Percentiles rank a stretch among this genome's conserved stretches.
Evolutionary conservation across 2,797 vertebrate species (phyloP).

Genomic region (Pseudotriccus pelzelni): DNA sequence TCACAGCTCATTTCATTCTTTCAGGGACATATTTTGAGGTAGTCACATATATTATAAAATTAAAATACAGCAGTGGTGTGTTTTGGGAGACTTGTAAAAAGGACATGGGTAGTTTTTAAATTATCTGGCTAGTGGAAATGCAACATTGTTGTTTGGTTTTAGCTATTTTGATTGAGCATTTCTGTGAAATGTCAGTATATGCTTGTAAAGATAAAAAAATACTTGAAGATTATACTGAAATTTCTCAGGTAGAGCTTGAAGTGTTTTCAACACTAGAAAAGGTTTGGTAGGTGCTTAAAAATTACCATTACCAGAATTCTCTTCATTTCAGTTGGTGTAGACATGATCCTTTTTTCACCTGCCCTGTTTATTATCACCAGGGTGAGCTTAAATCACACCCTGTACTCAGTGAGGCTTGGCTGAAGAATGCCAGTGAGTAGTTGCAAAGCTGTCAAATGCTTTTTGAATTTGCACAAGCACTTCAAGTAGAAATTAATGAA

Average conservation of each 20-base stretch:
- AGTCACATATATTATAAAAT: background rate
- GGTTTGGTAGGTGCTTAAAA: background rate
- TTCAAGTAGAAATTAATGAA: constrained; percentile 62
- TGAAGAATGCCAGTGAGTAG: constrained; percentile 57
- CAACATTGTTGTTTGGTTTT: background rate
- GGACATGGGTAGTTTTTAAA: background rate
- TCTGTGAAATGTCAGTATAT: constrained; percentile 39
- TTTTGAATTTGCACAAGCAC: constrained; percentile 51
- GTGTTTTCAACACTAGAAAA: background rate
- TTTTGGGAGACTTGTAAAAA: background rate
- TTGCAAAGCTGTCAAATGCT: constrained; percentile 63
- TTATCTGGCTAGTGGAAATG: background rate
- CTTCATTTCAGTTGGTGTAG: background rate
- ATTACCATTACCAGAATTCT: background rate
- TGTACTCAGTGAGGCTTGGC: constrained; percentile 22
- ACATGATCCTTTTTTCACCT: background rate
- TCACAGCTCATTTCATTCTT: background rate
- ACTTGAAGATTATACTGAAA: background rate
- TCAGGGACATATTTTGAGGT: background rate
- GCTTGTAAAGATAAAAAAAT: background rate
- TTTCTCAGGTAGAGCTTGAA: background rate
- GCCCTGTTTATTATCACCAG: background rate
- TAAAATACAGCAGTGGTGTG: background rate
- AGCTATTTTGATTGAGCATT: constrained; percentile 20
- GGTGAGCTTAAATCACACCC: constrained; percentile 6